Base-by-base conservation (phyloP, 1,140 invertebrate species). In the Drosophila fuyamai region DNA sequence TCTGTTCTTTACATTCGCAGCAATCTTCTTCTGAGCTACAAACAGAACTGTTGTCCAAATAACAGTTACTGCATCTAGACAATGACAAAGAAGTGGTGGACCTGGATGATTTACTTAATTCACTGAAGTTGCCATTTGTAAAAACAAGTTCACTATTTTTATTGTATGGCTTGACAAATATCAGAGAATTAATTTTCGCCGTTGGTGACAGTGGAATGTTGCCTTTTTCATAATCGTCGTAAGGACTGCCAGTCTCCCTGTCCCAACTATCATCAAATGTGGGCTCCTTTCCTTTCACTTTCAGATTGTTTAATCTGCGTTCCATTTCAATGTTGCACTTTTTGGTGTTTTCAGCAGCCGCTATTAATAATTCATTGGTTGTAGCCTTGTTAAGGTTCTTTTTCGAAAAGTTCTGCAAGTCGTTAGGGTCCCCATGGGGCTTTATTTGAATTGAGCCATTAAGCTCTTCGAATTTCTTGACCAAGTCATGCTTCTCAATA, bases 311-410 rank as follows among this genome's bases (percentile, higher is more conserved):
- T 1, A 80, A 43, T 23, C 79, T 90, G 5, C 61, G 62, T 27
- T 92, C 89, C 48, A 78, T 76, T 53, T 92, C 91, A 27, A 92
- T 90, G 43, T 92, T 92, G 40, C 85, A 90, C 41, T 84, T 82
- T 48, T 91, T 91, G 6, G 67, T 46, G 4, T 63, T 54, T 18
- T 40, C 55, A 23, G 73, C 23, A n/a, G 80, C 78, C 0, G 82
- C 80, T 4, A 67, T 76, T 5, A 91, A 55, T 4, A 91, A 27
- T 56, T 92, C 88, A 59, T 91, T 83, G 10, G 91, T 84, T 0
- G 79, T 92, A 1, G 75, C 51, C 58, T 92, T 92, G 7, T 74
- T 90, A 1, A 92, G 40, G 57, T 76, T 90, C 44, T 92, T 92
- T 38, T 91, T 91, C 13, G 68, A 62, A 55, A 92, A 92, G 66